Conservation (phyloP, 2,888 invertebrate genomes). For the Diloba caeruleocephala region DNA sequence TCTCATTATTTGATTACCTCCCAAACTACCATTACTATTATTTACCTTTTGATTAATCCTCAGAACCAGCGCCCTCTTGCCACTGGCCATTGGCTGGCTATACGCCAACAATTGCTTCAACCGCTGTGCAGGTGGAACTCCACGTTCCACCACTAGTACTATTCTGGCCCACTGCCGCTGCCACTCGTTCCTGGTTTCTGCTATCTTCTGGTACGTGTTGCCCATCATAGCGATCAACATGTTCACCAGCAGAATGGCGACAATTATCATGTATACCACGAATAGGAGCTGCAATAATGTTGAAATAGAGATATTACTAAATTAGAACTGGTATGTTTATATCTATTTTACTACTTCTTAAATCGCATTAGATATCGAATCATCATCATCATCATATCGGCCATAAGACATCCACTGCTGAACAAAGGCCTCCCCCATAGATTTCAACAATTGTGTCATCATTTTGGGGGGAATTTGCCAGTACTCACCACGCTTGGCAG, state of each 20-base stretch:
- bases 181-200: conserved; percentile 99
- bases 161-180: conserved; percentile 99
- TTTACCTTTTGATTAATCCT: conserved; percentile 97
- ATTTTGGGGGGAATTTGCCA: too few relatives aligned
- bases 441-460: too few relatives aligned
- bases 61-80: conserved; percentile 95
- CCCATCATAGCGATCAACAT: conserved; percentile 99
- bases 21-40: too few relatives aligned
- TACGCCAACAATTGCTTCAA: conserved; percentile 96
- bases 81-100: conserved; percentile 98
- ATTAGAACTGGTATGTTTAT: conserved; percentile 28
- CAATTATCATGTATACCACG: conserved; percentile 99
- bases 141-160: conserved; percentile 98
- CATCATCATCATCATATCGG: too few relatives aligned
- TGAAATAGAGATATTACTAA: conserved; percentile 10
- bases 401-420: too few relatives aligned
- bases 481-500: too few relatives aligned
- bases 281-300: conserved; percentile 93
- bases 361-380: conserved; percentile 7
- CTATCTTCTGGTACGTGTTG: conserved; percentile 99
- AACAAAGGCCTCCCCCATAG: too few relatives aligned
- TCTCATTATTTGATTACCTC: too few relatives aligned
- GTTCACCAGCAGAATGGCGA: conserved; percentile 97
- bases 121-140: conserved; percentile 97
- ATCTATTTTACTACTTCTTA: conserved; percentile 14